Base-by-base conservation (phyloP, 2,888 invertebrate genomes). In the Drosophila setosimentum region DNA sequence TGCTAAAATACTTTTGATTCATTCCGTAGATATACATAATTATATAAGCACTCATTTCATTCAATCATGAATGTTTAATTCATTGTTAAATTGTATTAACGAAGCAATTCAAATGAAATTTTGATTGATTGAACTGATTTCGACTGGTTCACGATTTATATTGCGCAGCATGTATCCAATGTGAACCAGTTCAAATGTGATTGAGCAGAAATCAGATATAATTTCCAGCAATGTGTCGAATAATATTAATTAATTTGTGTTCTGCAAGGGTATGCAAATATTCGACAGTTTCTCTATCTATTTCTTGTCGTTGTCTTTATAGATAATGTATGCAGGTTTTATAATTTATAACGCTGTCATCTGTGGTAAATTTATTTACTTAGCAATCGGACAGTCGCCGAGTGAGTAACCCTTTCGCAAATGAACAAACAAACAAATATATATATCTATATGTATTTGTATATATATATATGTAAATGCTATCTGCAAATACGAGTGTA, bases 301-400 rank as follows among this genome's bases (percentile, higher is more conserved):
- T 24, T 13, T 13, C 37, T 37, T 27, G 55, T 13, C 16, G 16
- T 8, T 24, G 24, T 29, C n/a, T 59, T 48, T 35, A 33, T 59
- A 65, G 40, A 78, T 78, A 53, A 66, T 80, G 67, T 76, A 76
- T 76, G 49, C 50, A 62, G 57, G 71, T 67, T 58, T 77, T 76
- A 71, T 67, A 80, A 80, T 78, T 78, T 65, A 78, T 79, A 70
- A 48, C 69, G 64, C 51, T 82, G 79, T 79, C 82, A 70, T 49
- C 49, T 69, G 66, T 63, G 72, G 67, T 89, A 60, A 89, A 87
- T 85, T 82, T 61, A 72, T 82, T 65, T 68, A 71, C 64, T 57
- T 50, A 11, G 24, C 16, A 45, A 53, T 49, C 67, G 51, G 30
- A n/a, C 48, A 29, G 27, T 37, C 37, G 37, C 27, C 35, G 49